A percentile compares a stretch with the other conserved stretches of the same genome.
Evolutionary conservation across 2,797 vertebrate species (phyloP).

Genomic region (Anas flavirostris): DNA sequence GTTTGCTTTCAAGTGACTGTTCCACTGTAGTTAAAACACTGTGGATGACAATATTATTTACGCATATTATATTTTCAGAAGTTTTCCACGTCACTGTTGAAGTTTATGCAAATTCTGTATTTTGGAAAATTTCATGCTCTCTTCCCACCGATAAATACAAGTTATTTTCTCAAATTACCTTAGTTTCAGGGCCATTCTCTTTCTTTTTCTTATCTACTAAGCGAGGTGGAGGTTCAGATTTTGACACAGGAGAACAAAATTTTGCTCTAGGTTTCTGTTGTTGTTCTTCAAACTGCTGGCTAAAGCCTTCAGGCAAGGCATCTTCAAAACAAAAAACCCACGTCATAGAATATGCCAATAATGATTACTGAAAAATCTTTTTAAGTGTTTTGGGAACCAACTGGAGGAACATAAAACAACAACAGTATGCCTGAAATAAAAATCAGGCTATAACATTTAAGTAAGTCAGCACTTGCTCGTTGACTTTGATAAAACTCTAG

Average conservation of each 20-base stretch:
- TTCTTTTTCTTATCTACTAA: slow-evolving; percentile 46
- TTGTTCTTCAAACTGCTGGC: slow-evolving; percentile 93
- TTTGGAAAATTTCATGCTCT: not conserved
- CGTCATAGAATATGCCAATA: not conserved
- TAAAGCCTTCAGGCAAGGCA: slow-evolving; percentile 94
- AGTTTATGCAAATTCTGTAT: not conserved
- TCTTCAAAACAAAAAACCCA: slow-evolving; percentile 75
- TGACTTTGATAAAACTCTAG: not conserved
- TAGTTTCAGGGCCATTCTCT: slow-evolving; percentile 36
- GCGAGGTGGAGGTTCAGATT: not conserved
- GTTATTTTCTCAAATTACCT: slow-evolving; percentile 64
- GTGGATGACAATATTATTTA: not conserved
- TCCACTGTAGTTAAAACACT: not conserved
- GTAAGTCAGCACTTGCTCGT: accelerated
- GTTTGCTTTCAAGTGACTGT: not conserved
- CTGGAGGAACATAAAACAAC: not conserved
- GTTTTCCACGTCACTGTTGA: not conserved
- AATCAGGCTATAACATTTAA: not conserved
- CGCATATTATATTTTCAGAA: not conserved
- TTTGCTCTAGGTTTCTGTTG: slow-evolving; percentile 85
- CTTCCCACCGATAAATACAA: not conserved
- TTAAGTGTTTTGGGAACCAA: not conserved
- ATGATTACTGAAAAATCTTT: not conserved
- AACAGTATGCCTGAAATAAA: not conserved
- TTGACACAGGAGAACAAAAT: slow-evolving; percentile 79